Conservation (phyloP, 2,797 vertebrate genomes). For the Echiichthys vipera region DNA sequence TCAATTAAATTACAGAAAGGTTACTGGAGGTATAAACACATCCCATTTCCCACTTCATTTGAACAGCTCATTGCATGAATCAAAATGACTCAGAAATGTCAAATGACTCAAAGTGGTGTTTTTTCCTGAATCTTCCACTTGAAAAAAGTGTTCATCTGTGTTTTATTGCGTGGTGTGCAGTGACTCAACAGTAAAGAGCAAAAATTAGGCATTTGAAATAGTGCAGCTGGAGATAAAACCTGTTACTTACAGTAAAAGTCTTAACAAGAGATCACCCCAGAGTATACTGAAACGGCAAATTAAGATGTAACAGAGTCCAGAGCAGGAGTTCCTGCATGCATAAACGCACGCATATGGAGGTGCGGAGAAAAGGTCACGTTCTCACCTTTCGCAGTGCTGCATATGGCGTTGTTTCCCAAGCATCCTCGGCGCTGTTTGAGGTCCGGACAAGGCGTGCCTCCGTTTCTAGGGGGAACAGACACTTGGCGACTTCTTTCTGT, state of each 20-base stretch:
- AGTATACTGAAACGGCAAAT: conserved; percentile 37
- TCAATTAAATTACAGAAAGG: neutral
- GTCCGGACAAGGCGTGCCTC: conserved; percentile 88
- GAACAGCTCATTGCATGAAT: neutral
- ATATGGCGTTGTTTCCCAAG: conserved; percentile 84
- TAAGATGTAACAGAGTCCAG: conserved; percentile 28
- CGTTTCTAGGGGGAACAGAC: conserved; percentile 85
- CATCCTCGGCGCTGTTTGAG: conserved; percentile 91
- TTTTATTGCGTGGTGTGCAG: conserved; percentile 27
- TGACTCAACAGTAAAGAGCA: conserved; percentile 14
- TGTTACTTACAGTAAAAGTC: conserved; percentile 25
- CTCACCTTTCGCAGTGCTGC: conserved; percentile 85
- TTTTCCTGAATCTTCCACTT: conserved; percentile 16
- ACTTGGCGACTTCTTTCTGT: conserved; percentile 88
- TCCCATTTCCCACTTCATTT: neutral
- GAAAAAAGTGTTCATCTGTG: conserved; percentile 22
- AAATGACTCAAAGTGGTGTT: conserved; percentile 7
- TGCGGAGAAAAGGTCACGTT: neutral
- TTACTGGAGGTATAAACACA: neutral
- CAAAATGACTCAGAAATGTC: neutral
- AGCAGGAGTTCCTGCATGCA: neutral
- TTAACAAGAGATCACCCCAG: conserved; percentile 25
- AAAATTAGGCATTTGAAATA: conserved; percentile 42
- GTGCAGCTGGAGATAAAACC: conserved; percentile 56
- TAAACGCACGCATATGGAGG: neutral